These are phyloP conservation scores for Dicranocentrus wangi DNA, from an alignment of 2,888 invertebrate species.

Conservation along the genomic window DNA sequence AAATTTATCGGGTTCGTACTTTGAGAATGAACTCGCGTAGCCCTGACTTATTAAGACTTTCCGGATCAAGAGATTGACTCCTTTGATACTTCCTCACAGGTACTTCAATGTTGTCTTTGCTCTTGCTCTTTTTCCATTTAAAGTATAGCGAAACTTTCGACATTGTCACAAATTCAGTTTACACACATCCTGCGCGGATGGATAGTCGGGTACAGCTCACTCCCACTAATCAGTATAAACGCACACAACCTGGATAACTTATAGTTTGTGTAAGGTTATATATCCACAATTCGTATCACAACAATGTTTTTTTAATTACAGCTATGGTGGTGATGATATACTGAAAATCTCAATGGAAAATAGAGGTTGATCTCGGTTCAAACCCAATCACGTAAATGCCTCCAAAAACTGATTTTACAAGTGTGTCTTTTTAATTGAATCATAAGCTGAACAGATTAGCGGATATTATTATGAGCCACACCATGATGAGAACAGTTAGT, in stretches of 20 bases:
- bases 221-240: background rate
- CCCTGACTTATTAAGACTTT: conserved; percentile 82
- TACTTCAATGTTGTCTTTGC: conserved; percentile 70
- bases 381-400: no score
- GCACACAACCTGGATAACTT: background rate
- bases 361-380: no score
- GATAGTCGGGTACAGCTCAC: background rate
- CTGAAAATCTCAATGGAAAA: no score
- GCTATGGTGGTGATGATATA: background rate
- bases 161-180: conserved; percentile 46
- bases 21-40: conserved; percentile 79
- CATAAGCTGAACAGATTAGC: no score
- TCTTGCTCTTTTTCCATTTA: conserved; percentile 80
- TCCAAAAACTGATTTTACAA: no score
- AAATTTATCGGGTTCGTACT: conserved; percentile 61
- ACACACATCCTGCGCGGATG: background rate
- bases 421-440: no score
- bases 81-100: conserved; percentile 76
- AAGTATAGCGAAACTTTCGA: conserved; percentile 80
- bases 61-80: conserved; percentile 84
- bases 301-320: background rate
- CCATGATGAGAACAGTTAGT: no score
- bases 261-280: background rate
- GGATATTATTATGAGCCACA: no score
- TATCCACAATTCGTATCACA: background rate